Base-by-base conservation (phyloP, 92 coral and sea anemone genomes). In the Micromussa lordhowensis region DNA sequence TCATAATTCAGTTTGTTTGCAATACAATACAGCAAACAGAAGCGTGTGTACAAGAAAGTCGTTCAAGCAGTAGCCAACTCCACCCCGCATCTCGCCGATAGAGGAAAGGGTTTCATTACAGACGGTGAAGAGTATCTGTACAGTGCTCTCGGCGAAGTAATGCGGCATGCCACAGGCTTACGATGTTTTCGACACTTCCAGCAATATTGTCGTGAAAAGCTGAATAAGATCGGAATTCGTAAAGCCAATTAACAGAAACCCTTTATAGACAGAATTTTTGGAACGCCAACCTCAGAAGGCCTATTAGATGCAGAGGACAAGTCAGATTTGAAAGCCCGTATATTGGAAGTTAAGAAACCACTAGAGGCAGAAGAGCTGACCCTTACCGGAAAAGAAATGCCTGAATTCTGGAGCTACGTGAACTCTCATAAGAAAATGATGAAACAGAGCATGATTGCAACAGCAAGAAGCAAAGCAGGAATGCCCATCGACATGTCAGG, bases 11-110 rank as follows among this genome's bases (percentile, higher is more conserved):
- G 26, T 58, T 10, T 32, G 61, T 29, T 44, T 86, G 59, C 90
- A 35, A 28, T 93, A 2, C 93, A 93, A 49, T 79, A 93, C 90
- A 84, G 89, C 75, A 90, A 93, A 81, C 68, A 63, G 16, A 85
- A 88, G 58, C 17, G 18, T 57, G 75, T 68, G 0, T 92, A 75
- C 79, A 82, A 71, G 59, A 89, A 86, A 83, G 82, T 92, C 14
- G 93, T 79, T 11, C 54, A 68, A 1, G 95, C 93, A 13, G 92
- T 90, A 13, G 38, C 82, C 54, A 57, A 26, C 30, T 55, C 83
- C 59, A 18, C 75, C 59, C 91, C 93, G 15, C 29, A 15, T 36
- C 93, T 90, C 57, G 93, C 82, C 40, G 81, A 48, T 18, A 70
- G 88, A 79, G 88, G 78, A 58, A n/a, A 53, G 71, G 92, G 94